phyloP scores from a whole-genome alignment of 2,888 invertebrate genomes.

The Drosophila falleni region DNA sequence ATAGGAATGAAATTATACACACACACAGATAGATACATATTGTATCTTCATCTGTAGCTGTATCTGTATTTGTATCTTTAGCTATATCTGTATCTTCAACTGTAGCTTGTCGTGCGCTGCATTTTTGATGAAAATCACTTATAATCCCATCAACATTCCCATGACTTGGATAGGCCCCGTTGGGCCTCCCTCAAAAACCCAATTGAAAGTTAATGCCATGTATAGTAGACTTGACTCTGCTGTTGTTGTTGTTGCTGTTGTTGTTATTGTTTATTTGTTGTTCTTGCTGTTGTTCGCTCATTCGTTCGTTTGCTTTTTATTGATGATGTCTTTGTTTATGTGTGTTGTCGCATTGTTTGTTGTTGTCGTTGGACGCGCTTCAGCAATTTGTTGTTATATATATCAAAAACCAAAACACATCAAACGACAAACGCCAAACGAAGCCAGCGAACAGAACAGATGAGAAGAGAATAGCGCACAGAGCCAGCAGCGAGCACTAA shows the following conservation, averaged over 20 bases:
- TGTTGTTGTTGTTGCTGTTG: conserved; percentile 24
- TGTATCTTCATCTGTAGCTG: conserved; percentile 5
- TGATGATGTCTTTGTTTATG: conserved; percentile 80
- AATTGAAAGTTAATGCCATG: conserved; percentile 66
- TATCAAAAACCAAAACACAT: conserved; percentile 74
- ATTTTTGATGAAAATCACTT: conserved; percentile 80
- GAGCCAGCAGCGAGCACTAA: conserved; percentile 69
- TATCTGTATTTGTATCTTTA: conserved; percentile 38
- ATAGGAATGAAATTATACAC: conserved; percentile 53
- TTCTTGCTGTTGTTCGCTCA: conserved; percentile 26
- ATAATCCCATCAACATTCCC: conserved; percentile 80
- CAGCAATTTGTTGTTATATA: conserved; percentile 76
- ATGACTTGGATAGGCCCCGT: conserved; percentile 46
- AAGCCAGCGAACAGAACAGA: conserved; percentile 14
- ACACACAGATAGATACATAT: conserved; percentile 19
- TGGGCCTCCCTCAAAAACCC: conserved; percentile 54
- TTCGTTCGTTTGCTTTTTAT: conserved; percentile 66
- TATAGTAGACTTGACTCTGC: conserved; percentile 20
- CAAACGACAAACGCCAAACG: conserved; percentile 69
- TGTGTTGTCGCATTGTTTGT: conserved; percentile 77
- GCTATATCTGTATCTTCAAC: conserved; percentile 43
- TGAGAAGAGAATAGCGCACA: not conserved
- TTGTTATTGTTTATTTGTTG: conserved; percentile 60
- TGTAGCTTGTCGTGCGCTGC: conserved; percentile 75
- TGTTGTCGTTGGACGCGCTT: conserved; percentile 74